Percentiles rank a stretch among this genome's conserved stretches.
phyloP scores from a whole-genome alignment of 2,113 vertebrate species.

The Sus scrofa region DNA sequence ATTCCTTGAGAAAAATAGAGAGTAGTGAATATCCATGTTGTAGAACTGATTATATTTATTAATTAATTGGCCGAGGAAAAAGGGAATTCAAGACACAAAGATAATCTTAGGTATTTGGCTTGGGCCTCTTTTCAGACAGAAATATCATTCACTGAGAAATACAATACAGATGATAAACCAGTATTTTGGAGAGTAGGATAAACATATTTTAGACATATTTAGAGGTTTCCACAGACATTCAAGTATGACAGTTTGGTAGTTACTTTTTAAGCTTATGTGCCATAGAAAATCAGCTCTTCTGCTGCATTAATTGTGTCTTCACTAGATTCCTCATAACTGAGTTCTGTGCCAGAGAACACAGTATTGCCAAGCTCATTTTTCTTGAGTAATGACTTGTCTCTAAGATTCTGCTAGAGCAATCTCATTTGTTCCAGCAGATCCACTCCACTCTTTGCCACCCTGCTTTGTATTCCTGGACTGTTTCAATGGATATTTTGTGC shows the following conservation, averaged over 20 bases:
- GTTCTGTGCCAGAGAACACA: not conserved
- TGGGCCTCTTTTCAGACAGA: not conserved
- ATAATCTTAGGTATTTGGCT: not conserved
- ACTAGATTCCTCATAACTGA: not conserved
- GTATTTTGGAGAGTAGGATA: not conserved
- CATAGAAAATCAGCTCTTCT: not conserved
- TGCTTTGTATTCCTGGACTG: not conserved
- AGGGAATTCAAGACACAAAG: not conserved
- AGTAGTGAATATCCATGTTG: not conserved
- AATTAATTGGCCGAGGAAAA: not conserved
- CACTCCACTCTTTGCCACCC: not conserved
- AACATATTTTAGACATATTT: not conserved
- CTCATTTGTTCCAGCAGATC: not conserved
- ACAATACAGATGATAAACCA: not conserved
- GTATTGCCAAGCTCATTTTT: not conserved
- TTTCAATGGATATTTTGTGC: not conserved
- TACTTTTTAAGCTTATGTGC: not conserved
- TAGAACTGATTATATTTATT: not conserved
- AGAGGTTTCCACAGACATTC: not conserved
- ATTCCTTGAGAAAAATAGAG: not conserved
- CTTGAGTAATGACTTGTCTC: not conserved
- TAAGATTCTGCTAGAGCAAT: not conserved
- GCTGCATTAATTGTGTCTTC: not conserved
- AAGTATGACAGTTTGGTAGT: not conserved
- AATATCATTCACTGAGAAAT: not conserved